Percentiles rank a stretch among this genome's conserved stretches.
phyloP scores from a whole-genome alignment of 2,888 invertebrate genomes.

The Apodemia hepburni region DNA sequence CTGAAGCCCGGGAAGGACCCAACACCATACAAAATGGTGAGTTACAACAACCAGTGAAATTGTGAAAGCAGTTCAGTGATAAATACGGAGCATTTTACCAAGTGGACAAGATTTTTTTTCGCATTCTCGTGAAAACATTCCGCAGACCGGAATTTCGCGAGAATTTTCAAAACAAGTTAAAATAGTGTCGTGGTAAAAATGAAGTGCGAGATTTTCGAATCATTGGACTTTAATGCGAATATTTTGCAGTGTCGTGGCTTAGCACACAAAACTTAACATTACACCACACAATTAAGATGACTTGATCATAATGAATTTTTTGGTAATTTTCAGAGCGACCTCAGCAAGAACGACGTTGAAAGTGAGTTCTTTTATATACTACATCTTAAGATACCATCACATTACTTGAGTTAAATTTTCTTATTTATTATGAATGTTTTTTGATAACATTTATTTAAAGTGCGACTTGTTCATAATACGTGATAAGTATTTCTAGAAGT shows the following conservation, averaged over 20 bases:
- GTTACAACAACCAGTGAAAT: slow-evolving; percentile 69
- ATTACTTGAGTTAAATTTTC: slow-evolving; percentile 44
- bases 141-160: slow-evolving; percentile 62
- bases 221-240: slow-evolving; percentile 37
- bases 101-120: slow-evolving; percentile 51
- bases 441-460: neutral
- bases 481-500: neutral
- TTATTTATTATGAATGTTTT: slow-evolving; percentile 26
- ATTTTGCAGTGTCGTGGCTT: slow-evolving; percentile 48
- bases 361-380: slow-evolving; percentile 83
- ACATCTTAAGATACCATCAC: slow-evolving; percentile 35
- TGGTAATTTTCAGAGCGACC: slow-evolving; percentile 88
- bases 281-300: slow-evolving; percentile 48
- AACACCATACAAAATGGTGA: slow-evolving; percentile 86
- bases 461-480: neutral
- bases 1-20: slow-evolving; percentile 84
- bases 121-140: slow-evolving; percentile 52
- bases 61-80: slow-evolving; percentile 72
- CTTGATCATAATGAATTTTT: slow-evolving; percentile 68
- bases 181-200: slow-evolving; percentile 60
- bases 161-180: slow-evolving; percentile 37
- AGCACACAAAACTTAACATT: slow-evolving; percentile 49
- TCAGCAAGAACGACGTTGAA: slow-evolving; percentile 93
- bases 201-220: slow-evolving; percentile 58
- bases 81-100: slow-evolving; percentile 58